Evolutionary conservation across 2,888 invertebrate species (phyloP).

Genomic region (Helicoverpa assulta): DNA sequence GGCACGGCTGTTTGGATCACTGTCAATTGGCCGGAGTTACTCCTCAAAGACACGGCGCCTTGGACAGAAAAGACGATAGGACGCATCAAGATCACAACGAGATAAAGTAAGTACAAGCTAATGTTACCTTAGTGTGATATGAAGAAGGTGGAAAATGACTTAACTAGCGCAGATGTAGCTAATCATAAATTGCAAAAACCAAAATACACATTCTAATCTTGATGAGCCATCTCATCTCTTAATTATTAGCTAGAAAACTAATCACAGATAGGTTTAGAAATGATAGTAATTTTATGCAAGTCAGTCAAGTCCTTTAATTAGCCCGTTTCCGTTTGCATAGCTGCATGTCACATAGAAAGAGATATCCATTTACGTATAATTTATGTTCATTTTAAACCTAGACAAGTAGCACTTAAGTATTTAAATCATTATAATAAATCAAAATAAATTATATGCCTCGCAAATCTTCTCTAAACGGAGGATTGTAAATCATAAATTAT

Average conservation of each 20-base stretch:
- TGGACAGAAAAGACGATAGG: slow-evolving; percentile 88
- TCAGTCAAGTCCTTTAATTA: background rate
- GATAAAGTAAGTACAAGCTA: slow-evolving; percentile 75
- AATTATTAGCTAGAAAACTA: background rate
- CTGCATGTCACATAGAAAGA: background rate
- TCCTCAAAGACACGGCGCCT: slow-evolving; percentile 79
- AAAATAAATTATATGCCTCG: background rate
- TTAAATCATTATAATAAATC: slow-evolving; percentile 11
- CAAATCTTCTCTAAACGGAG: background rate
- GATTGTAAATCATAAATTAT: slow-evolving; percentile 5
- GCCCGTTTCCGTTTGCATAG: slow-evolving; percentile 3
- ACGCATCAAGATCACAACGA: slow-evolving; percentile 87
- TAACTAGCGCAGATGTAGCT: background rate
- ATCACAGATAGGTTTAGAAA: background rate
- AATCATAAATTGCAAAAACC: background rate
- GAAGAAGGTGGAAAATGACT: background rate
- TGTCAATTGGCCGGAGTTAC: slow-evolving; percentile 93
- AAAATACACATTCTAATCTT: background rate
- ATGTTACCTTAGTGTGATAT: background rate
- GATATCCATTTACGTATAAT: slow-evolving; percentile 1
- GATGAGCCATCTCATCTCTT: background rate
- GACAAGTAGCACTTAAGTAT: slow-evolving; percentile 1
- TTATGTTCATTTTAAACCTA: slow-evolving; percentile 9
- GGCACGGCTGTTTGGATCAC: slow-evolving; percentile 97
- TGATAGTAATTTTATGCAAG: background rate